Percentiles rank a stretch among this genome's conserved stretches.
These are phyloP conservation scores for Enteromius treurensis DNA, from an alignment of 2,797 vertebrate genomes.

Conservation along the genomic window DNA sequence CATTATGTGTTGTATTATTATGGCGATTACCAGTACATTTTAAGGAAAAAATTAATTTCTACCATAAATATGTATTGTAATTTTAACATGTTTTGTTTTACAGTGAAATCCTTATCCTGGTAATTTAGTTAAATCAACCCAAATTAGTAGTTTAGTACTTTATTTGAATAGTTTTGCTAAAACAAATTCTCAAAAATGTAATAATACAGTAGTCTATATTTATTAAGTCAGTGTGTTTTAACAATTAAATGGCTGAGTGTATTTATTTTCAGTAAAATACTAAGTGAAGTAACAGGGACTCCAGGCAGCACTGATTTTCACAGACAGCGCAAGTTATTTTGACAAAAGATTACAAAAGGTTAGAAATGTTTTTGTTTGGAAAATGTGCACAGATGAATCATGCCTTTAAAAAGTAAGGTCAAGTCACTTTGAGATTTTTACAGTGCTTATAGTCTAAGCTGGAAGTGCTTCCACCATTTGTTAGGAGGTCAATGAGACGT, in stretches of 20 bases:
- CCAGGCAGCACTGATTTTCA: background rate
- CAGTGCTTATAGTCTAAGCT: background rate
- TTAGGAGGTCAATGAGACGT: conserved; percentile 19
- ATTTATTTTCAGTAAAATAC: background rate
- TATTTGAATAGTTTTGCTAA: background rate
- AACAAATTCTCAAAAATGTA: background rate
- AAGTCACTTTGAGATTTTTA: background rate
- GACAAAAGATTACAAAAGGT: background rate
- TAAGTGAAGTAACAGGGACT: background rate
- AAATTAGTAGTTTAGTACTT: background rate
- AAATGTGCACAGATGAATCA: background rate
- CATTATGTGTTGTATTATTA: background rate
- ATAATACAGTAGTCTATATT: background rate
- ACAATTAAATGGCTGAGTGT: too few relatives aligned
- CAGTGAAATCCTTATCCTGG: background rate
- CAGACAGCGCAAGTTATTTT: background rate
- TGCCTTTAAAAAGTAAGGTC: background rate
- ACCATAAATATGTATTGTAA: background rate
- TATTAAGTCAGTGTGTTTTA: too few relatives aligned
- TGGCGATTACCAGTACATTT: background rate
- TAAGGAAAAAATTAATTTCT: background rate
- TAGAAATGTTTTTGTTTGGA: background rate
- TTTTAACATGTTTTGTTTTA: background rate
- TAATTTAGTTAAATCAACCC: background rate
- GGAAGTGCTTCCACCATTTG: conserved; percentile 13